Percentiles rank a stretch among this genome's conserved stretches.
Conservation (phyloP, 2,797 vertebrate species). For the Phoxinus dragarum region DNA sequence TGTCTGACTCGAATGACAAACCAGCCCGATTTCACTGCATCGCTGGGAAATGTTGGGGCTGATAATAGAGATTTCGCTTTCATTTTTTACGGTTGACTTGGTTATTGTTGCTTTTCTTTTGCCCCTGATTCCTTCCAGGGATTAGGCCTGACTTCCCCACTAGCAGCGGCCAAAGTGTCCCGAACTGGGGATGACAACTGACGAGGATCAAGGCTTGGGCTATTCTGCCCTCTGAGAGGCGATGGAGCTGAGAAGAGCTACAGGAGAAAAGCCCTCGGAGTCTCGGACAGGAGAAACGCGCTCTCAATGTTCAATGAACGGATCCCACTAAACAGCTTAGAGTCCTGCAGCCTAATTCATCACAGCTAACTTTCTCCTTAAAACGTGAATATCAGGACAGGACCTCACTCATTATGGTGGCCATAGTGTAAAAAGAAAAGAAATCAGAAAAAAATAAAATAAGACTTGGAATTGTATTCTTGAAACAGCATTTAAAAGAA, state of each 20-base stretch:
- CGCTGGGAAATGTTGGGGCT: conserved; percentile 96
- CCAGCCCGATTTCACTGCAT: conserved; percentile 96
- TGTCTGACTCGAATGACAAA: conserved; percentile 99
- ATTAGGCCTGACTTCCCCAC: conserved; percentile 99
- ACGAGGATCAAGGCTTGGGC: conserved; percentile 92
- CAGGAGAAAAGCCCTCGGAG: conserved; percentile 16
- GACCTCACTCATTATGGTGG: conserved; percentile 14
- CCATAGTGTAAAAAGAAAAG: neutral
- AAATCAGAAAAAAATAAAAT: too few relatives aligned
- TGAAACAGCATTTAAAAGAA: neutral
- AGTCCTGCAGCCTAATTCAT: conserved; percentile 79
- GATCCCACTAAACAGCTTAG: conserved; percentile 80
- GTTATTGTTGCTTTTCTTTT: conserved; percentile 99
- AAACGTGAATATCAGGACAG: conserved; percentile 35
- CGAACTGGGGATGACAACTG: conserved; percentile 95
- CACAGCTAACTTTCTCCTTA: conserved; percentile 81
- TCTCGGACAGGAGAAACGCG: conserved; percentile 58
- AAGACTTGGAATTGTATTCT: neutral
- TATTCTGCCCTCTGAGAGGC: conserved; percentile 88
- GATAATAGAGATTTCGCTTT: conserved; percentile 99
- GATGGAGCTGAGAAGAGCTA: conserved; percentile 80
- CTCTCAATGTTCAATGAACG: conserved; percentile 82
- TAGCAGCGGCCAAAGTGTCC: conserved; percentile 96
- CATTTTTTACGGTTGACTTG: conserved; percentile 99
- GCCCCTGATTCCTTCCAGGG: conserved; percentile 98